Evolutionary conservation across 2,113 vertebrate species (phyloP).

Genomic region (Pseudorhombus dupliciocellatus): DNA sequence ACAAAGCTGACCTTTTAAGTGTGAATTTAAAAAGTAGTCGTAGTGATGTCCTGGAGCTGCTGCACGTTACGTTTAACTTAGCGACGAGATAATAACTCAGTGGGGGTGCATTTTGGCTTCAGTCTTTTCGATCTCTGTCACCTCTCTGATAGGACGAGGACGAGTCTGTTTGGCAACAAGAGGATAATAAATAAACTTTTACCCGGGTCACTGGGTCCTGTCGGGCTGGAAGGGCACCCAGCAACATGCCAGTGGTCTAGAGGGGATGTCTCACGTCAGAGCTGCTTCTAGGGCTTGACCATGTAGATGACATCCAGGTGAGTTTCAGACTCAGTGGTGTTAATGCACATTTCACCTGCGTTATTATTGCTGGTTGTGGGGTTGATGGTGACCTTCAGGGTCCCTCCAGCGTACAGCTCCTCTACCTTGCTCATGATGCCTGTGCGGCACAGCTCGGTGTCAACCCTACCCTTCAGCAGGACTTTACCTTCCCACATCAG

Average conservation of each 20-base stretch:
- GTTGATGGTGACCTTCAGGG: not conserved
- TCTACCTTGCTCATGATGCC: slow-evolving; percentile 53
- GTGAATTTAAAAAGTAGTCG: not conserved
- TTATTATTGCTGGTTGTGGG: too few species aligned
- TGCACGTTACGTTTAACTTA: slow-evolving; percentile 7
- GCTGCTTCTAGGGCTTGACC: not conserved
- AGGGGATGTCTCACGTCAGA: not conserved
- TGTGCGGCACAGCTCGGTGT: slow-evolving; percentile 41
- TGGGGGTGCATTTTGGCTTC: not conserved
- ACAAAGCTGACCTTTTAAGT: slow-evolving; percentile 3
- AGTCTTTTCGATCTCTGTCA: not conserved
- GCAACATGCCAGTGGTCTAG: not conserved
- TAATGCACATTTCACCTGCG: not conserved
- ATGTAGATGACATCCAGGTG: slow-evolving; percentile 61
- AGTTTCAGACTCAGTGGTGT: fast-evolving
- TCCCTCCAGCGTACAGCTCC: fast-evolving
- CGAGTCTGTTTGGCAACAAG: not conserved
- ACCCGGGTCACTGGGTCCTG: not conserved
- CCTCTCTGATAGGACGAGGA: not conserved
- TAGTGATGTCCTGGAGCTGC: not conserved
- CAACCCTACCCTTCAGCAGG: not conserved
- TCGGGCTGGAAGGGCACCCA: not conserved
- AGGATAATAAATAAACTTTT: not conserved
- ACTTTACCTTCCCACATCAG: fast-evolving
- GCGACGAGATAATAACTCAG: not conserved